phyloP scores from a whole-genome alignment of 1,140 invertebrate species.

The Polyergus mexicanus region DNA sequence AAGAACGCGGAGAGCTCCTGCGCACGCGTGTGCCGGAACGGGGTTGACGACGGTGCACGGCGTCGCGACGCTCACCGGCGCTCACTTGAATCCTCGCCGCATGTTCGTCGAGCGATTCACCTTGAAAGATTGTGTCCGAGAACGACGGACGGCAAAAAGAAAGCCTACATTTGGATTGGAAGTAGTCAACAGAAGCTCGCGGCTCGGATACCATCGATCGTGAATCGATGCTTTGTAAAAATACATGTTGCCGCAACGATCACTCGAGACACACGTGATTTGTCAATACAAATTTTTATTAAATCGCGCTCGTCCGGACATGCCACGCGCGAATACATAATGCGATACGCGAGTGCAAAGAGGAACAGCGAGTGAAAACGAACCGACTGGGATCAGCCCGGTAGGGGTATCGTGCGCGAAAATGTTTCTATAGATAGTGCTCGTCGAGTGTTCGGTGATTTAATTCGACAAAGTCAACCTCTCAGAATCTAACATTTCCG shows the following conservation, averaged over 20 bases:
- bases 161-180: constrained; percentile 16
- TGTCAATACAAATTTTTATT: background rate
- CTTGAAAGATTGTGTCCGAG: constrained; percentile 52
- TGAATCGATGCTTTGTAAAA: constrained; percentile 12
- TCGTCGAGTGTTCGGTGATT: constrained; percentile 8
- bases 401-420: background rate
- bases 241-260: background rate
- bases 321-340: constrained; percentile 3
- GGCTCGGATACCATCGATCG: constrained; percentile 13
- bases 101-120: constrained; percentile 78
- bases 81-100: constrained; percentile 83
- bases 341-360: constrained; percentile 47
- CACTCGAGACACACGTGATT: background rate
- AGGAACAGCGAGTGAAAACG: constrained; percentile 23
- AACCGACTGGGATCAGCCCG: too few relatives aligned
- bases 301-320: background rate
- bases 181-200: constrained; percentile 47
- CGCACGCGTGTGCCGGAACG: constrained; percentile 70
- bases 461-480: background rate
- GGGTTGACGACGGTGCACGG: constrained; percentile 73
- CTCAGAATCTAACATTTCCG: background rate
- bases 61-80: constrained; percentile 75
- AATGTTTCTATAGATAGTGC: background rate
- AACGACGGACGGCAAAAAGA: background rate
- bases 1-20: constrained; percentile 48